These are phyloP conservation scores for Ormyrus nitidulus DNA, from an alignment of 2,888 invertebrate genomes.

Conservation along the genomic window DNA sequence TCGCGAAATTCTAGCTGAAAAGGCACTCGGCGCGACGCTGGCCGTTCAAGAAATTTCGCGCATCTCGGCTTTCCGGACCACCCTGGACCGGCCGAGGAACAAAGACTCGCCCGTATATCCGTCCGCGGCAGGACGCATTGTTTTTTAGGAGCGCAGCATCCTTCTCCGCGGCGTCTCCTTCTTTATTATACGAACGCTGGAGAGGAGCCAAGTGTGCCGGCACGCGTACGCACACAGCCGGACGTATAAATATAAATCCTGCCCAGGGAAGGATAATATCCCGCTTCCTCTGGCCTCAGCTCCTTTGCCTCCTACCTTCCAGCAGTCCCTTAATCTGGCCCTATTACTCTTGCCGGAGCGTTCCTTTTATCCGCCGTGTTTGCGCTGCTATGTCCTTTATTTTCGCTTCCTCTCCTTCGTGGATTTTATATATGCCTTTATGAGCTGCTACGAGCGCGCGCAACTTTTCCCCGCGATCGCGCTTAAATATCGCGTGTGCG, in stretches of 20 bases:
- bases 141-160: conserved; percentile 25
- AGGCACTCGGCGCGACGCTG: background rate
- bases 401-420: conserved; percentile 44
- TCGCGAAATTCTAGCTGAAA: too few species aligned
- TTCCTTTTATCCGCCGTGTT: background rate
- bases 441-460: background rate
- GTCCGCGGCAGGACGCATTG: conserved; percentile 18
- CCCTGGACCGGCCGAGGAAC: conserved; percentile 26
- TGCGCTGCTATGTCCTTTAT: background rate
- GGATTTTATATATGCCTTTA: background rate
- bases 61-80: conserved; percentile 4
- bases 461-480: conserved; percentile 19
- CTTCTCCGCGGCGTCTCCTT: background rate
- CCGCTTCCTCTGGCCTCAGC: conserved; percentile 54
- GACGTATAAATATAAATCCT: conserved; percentile 41
- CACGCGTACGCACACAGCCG: conserved; percentile 22
- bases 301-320: background rate
- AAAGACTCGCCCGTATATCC: conserved; percentile 47
- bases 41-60: conserved; percentile 16
- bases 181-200: conserved; percentile 5
- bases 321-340: too few species aligned
- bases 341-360: background rate
- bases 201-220: conserved; percentile 40
- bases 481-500: background rate
- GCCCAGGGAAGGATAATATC: conserved; percentile 45